Evolutionary conservation across 2,888 invertebrate species (phyloP).

Genomic region (Argynnis bischoffii): DNA sequence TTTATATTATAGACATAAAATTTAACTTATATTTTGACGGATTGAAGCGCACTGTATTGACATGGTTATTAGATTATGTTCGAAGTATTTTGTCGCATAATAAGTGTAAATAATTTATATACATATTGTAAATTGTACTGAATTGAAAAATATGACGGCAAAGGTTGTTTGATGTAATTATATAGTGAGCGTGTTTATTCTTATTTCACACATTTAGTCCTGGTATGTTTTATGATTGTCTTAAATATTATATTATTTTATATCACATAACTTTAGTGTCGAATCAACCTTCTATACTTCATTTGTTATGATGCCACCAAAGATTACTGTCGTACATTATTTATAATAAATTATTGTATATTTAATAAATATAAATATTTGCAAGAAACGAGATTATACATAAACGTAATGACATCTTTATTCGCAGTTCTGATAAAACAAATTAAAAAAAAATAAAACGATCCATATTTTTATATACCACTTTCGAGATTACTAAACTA

Average conservation of each 20-base stretch:
- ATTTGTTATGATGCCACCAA: background rate
- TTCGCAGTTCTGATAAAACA: too few species aligned
- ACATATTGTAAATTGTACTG: conserved; percentile 4
- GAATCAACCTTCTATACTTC: background rate
- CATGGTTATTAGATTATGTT: background rate
- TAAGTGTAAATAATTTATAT: conserved; percentile 11
- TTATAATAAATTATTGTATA: conserved; percentile 2
- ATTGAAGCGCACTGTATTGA: background rate
- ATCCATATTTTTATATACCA: too few species aligned
- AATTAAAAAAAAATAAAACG: too few species aligned
- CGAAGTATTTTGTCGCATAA: too few species aligned
- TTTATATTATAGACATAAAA: background rate
- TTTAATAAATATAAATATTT: background rate
- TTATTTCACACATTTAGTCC: background rate
- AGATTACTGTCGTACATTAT: background rate
- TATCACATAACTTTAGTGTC: background rate
- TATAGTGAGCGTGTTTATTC: background rate
- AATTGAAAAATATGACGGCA: background rate
- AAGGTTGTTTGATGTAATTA: conserved; percentile 3
- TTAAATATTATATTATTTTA: background rate
- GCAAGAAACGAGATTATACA: conserved; percentile 1
- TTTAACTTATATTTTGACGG: background rate
- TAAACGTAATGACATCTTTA: too few species aligned
- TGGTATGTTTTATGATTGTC: background rate
- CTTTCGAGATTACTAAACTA: too few species aligned